Evolutionary conservation across 2,888 invertebrate species (phyloP).

Genomic region (Hololepta plana): DNA sequence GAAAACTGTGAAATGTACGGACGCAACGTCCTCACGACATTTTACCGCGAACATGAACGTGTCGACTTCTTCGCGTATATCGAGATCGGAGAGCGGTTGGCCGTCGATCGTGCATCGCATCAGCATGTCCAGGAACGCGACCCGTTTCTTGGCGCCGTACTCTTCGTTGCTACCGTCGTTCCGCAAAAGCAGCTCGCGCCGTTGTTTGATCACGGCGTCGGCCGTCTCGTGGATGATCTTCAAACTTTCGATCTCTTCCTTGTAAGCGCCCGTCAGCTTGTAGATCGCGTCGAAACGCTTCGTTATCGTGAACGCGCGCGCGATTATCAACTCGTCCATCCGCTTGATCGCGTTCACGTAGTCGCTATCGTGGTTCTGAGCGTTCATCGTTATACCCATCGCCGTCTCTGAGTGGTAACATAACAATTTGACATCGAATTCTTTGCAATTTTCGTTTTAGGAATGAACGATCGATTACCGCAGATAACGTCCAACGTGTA

Average conservation of each 20-base stretch:
- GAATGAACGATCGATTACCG: conserved; percentile 21
- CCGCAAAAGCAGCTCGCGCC: conserved; percentile 14
- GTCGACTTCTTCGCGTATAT: conserved; percentile 19
- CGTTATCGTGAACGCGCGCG: no score
- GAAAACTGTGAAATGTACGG: no score
- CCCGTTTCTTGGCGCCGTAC: conserved; percentile 6
- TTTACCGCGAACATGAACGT: conserved; percentile 11
- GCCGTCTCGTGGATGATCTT: conserved; percentile 33
- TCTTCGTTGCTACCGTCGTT: background rate
- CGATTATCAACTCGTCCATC: background rate
- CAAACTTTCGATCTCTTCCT: conserved; percentile 31
- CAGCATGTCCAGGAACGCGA: conserved; percentile 11
- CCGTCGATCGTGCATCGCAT: conserved; percentile 9
- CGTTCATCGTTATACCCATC: conserved; percentile 5
- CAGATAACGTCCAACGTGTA: conserved; percentile 40
- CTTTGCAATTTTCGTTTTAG: conserved; percentile 1
- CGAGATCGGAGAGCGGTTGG: conserved; percentile 42
- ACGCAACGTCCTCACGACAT: no score
- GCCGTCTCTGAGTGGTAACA: conserved; percentile 3
- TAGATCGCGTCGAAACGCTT: conserved; percentile 27
- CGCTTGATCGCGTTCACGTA: background rate
- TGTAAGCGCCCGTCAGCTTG: conserved; percentile 38
- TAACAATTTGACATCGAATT: background rate
- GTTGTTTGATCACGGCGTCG: conserved; percentile 33
- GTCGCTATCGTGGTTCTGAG: conserved; percentile 1